Percentiles rank a stretch among this genome's conserved stretches.
Evolutionary conservation across 2,797 vertebrate genomes (phyloP).

Genomic region (Meriones psammophilus): DNA sequence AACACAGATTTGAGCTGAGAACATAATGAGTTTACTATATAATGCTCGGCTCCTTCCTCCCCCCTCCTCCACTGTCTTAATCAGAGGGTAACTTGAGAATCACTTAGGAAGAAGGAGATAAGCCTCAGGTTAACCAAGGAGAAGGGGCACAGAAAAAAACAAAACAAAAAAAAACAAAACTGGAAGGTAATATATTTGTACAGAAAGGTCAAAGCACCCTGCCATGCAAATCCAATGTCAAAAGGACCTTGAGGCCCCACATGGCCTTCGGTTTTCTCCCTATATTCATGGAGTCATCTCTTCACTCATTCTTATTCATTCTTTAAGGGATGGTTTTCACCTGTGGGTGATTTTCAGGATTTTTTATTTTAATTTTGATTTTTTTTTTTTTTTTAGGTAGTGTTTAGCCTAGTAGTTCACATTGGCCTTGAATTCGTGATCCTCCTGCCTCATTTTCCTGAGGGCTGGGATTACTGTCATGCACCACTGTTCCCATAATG

Average conservation of each 20-base stretch:
- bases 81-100: not conserved
- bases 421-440: not conserved
- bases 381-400: not conserved
- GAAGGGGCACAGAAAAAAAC: not conserved
- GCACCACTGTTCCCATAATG: not conserved
- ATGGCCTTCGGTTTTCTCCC: not conserved
- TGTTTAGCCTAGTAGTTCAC: not conserved
- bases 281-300: no score
- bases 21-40: rapidly evolving
- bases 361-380: not conserved
- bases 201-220: not conserved
- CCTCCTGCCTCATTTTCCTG: not conserved
- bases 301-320: not conserved
- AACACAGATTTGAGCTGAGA: not conserved
- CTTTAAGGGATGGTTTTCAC: not conserved
- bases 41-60: no score
- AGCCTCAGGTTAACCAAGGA: not conserved
- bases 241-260: not conserved
- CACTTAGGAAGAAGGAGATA: not conserved
- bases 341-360: not conserved
- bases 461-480: not conserved
- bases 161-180: not conserved
- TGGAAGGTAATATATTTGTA: not conserved
- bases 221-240: not conserved
- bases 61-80: no score